Percentiles rank a stretch among this genome's conserved stretches.
Evolutionary conservation across 1,140 invertebrate species (phyloP).

Genomic region (Leptestheria dahalacensis): DNA sequence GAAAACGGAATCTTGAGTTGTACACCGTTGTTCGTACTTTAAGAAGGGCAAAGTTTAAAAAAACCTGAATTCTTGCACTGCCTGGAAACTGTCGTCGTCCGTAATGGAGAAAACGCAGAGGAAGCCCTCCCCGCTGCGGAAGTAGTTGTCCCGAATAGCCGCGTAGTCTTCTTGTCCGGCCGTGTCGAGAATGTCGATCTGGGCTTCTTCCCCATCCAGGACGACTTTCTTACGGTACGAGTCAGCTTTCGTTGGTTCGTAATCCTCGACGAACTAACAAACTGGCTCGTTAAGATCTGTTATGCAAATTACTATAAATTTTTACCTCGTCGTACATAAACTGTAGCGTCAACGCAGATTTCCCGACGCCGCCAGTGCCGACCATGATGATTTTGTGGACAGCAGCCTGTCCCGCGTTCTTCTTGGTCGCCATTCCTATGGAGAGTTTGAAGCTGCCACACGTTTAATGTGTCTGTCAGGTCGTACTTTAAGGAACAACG

Average conservation of each 20-base stretch:
- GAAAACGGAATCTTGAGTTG: no score
- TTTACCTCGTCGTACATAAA: constrained; percentile 98
- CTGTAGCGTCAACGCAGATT: constrained; percentile 95
- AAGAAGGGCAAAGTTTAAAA: constrained; percentile 18
- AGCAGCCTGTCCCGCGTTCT: constrained; percentile 58
- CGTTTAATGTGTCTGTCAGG: no score
- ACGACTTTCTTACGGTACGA: constrained; percentile 97
- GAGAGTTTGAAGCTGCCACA: neutral
- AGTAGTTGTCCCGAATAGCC: constrained; percentile 96
- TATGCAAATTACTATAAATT: no score
- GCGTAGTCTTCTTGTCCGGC: constrained; percentile 99
- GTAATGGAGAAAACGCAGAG: constrained; percentile 99
- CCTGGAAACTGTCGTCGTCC: constrained; percentile 96
- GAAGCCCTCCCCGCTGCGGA: constrained; percentile 97
- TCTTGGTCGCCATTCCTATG: constrained; percentile 31
- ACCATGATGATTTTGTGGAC: constrained; percentile 99
- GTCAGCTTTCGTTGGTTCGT: constrained; percentile 99
- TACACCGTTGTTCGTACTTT: no score
- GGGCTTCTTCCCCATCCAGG: constrained; percentile 88
- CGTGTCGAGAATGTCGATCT: constrained; percentile 98
- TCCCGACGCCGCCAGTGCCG: constrained; percentile 95
- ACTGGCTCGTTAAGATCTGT: neutral
- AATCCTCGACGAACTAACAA: constrained; percentile 90
- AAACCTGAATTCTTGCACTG: constrained; percentile 94
- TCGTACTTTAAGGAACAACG: no score